phyloP scores from a whole-genome alignment of 2,888 invertebrate species.

The Meganola albula region DNA sequence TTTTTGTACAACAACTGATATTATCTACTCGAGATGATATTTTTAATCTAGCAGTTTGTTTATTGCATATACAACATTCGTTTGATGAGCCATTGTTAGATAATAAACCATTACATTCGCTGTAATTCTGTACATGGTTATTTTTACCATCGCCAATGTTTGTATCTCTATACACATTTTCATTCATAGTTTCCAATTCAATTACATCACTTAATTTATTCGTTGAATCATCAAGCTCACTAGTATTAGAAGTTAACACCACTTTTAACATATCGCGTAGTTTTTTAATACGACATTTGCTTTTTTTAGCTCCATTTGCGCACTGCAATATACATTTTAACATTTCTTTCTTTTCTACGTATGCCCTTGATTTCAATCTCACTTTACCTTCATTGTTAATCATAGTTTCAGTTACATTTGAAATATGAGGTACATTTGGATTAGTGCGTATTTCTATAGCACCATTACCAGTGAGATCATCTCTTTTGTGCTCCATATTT shows the following conservation, averaged over 20 bases:
- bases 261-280: slow-evolving; percentile 42
- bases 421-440: slow-evolving; percentile 23
- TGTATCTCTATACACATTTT: slow-evolving; percentile 25
- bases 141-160: slow-evolving; percentile 48
- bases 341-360: slow-evolving; percentile 43
- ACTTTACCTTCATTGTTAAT: slow-evolving; percentile 16
- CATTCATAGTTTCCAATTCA: neutral
- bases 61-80: slow-evolving; percentile 42
- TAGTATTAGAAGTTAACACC: slow-evolving; percentile 49
- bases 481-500: too few species aligned
- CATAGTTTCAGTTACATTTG: slow-evolving; percentile 20
- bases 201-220: slow-evolving; percentile 22
- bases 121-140: slow-evolving; percentile 28
- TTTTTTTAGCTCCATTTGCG: slow-evolving; percentile 33
- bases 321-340: slow-evolving; percentile 46
- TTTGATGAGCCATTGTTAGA: slow-evolving; percentile 16
- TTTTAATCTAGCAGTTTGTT: slow-evolving; percentile 41
- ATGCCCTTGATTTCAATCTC: slow-evolving; percentile 27
- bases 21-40: slow-evolving; percentile 24
- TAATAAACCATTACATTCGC: slow-evolving; percentile 17
- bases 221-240: slow-evolving; percentile 34
- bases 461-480: too few species aligned
- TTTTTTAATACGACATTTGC: slow-evolving; percentile 35
- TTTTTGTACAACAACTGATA: slow-evolving; percentile 25
- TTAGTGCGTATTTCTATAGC: slow-evolving; percentile 18